These are phyloP conservation scores for Macropus fuliginosus DNA, from an alignment of 2,797 vertebrate genomes.

Conservation along the genomic window DNA sequence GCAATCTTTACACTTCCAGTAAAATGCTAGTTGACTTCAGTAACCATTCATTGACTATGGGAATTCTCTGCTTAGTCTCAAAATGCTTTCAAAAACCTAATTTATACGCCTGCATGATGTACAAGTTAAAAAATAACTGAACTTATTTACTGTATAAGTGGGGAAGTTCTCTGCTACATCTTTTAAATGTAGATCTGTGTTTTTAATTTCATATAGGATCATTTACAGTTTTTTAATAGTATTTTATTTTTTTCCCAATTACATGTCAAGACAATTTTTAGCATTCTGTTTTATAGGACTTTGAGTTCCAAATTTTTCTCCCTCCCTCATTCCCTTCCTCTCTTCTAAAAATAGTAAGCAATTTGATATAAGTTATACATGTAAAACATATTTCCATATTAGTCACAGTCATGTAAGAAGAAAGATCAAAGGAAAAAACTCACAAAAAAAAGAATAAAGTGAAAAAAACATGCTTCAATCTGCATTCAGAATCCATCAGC, in stretches of 20 bases:
- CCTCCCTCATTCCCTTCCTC: neutral
- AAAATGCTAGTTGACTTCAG: slow-evolving; percentile 40
- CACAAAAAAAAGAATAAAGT: no score
- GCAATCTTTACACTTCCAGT: slow-evolving; percentile 44
- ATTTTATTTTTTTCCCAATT: neutral
- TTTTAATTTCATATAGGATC: slow-evolving; percentile 41
- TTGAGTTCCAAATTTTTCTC: neutral
- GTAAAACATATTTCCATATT: neutral
- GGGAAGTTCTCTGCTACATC: slow-evolving; percentile 13
- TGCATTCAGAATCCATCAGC: neutral
- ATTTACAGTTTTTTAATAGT: slow-evolving; percentile 25
- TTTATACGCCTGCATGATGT: slow-evolving; percentile 11
- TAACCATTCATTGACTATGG: neutral
- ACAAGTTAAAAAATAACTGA: neutral
- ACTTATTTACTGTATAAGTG: slow-evolving; percentile 25
- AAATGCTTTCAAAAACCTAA: slow-evolving; percentile 9
- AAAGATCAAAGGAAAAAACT: neutral
- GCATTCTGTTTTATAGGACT: neutral
- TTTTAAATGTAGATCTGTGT: slow-evolving; percentile 23
- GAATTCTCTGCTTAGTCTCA: slow-evolving; percentile 52
- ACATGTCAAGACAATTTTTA: neutral
- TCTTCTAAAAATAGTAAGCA: neutral
- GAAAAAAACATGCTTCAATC: neutral
- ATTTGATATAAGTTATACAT: neutral
- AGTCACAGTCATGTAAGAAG: neutral